Base-by-base conservation (phyloP, 1,140 invertebrate species). In the Asobara japonica region DNA sequence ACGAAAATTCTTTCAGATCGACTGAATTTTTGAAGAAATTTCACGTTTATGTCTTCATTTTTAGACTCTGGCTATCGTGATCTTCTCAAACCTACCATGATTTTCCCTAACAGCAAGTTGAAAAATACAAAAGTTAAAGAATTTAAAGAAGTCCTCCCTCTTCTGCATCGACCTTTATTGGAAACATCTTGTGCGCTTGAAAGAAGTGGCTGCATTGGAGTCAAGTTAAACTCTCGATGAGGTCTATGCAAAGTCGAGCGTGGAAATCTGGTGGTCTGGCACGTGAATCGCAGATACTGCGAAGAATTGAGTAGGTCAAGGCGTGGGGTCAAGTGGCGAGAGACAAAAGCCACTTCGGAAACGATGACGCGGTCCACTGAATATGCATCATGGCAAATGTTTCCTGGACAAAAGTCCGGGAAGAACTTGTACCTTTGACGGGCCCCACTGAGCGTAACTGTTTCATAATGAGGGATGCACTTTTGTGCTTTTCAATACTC, bases 331-430 rank as follows among this genome's bases (percentile, higher is more conserved):
- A 73, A 73, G 71, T 73, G 71, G 51, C n/a, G n/a, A 51, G 66
- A 73, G 65, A 73, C 65, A 73, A 73, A 73, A 73, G 71, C 71
- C 71, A 41, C 71, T 73, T 68, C 33, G 65, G 65, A 72, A 73
- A 29, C 51, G 71, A 73, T 73, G 71, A 73, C 71, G 71, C 65
- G 71, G 41, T 73, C 61, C 48, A 62, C 27, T 51, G 65, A 45
- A 36, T 56, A 48, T 31, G 29, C 33, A 67, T 20, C 33, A 72
- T 41, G 33, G 16, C 16, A 31, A 51, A 69, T 69, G 27, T 66
- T 60, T 56, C 31, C n/a, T 4, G 36, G 48, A 72, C 29, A 69
- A 29, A 31, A 62, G 25, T 65, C 60, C 56, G 66, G 33, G 64
- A 60, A 38, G 56, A 38, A 45, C 5, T 16, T n/a, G 22, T 30